Base-by-base conservation (phyloP, 2,113 vertebrate genomes). In the Electrona antarctica region DNA sequence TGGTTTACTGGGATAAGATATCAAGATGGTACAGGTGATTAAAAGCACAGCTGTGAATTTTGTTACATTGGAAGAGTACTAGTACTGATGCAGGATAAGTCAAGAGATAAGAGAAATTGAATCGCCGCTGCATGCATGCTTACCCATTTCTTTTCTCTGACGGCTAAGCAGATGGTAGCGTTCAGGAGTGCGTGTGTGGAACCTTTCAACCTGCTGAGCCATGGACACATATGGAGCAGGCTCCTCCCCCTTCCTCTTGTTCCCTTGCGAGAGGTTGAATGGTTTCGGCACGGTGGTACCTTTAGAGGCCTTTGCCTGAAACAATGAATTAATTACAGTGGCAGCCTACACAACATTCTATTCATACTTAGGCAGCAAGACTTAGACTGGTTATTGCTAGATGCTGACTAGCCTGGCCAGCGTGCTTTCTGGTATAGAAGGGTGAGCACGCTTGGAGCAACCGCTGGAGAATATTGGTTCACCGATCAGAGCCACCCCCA, bases 151-250 rank as follows among this genome's bases (percentile, higher is more conserved):
- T 0, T 94, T 92, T 49, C 89, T 94, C 69, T 80, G 80, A n/a
- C 92, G 93, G 79, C 94, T 97, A 65, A 93, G 94, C 81, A 96
- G 57, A 15, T 96, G 96, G 57, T 96, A 99, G 29, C 97, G 95
- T 3, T 89, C 80, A 0, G 97, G 97, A 0, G 96, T 98, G 49
- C 87, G 90, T 61, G 88, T 96, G 67, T 97, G 88, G 69, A 95
- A 98, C 64, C 91, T 93, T 61, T 94, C 80, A 0, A 99, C 90
- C 82, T 95, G 94, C 87, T 98, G 88, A 57, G 98, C 98, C 80
- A 97, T 90, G 10, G 98, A 82, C 28, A 98, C 86, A 0, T 96
- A 98, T 0, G 64, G 7, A 0, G 80, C 73, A 0, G 66, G 2
- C 50, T 95, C 95, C 1, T 93, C 94, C 0, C 73, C 73, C 67